These are phyloP conservation scores for Lithobates pipiens DNA, from an alignment of 2,797 vertebrate genomes.

Conservation along the genomic window DNA sequence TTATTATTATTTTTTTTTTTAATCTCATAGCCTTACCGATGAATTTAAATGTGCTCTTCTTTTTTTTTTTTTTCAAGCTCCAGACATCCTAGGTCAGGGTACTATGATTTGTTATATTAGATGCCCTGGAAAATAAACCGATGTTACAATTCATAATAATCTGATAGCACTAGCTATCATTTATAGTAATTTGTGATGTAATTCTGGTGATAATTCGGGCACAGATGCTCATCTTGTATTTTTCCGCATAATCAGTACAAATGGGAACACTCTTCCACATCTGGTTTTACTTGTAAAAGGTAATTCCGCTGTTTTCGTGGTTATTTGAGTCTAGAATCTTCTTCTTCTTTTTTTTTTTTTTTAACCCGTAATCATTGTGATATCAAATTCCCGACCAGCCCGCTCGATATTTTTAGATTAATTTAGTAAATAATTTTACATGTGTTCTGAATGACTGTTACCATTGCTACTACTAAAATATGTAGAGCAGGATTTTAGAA, in stretches of 20 bases:
- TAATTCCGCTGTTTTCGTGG: neutral
- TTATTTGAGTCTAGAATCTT: neutral
- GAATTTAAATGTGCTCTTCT: no score
- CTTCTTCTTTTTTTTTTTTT: neutral
- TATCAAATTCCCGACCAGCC: neutral
- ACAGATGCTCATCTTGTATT: constrained; percentile 10
- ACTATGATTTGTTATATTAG: no score
- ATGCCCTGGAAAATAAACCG: no score
- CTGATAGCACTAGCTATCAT: no score
- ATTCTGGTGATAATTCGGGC: neutral
- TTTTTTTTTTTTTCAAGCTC: no score
- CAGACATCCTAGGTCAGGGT: no score
- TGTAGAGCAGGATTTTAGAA: no score
- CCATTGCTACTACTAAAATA: no score
- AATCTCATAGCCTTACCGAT: no score
- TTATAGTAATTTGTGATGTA: neutral
- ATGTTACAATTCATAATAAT: no score
- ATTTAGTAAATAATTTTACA: neutral
- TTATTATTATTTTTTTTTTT: no score
- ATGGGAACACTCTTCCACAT: neutral
- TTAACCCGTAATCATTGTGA: neutral
- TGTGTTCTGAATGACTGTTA: no score
- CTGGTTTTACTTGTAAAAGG: neutral
- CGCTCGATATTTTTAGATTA: neutral
- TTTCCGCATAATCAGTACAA: neutral